These are phyloP conservation scores for Sphaerophoria rueppellii DNA, from an alignment of 2,888 invertebrate species.

Conservation along the genomic window DNA sequence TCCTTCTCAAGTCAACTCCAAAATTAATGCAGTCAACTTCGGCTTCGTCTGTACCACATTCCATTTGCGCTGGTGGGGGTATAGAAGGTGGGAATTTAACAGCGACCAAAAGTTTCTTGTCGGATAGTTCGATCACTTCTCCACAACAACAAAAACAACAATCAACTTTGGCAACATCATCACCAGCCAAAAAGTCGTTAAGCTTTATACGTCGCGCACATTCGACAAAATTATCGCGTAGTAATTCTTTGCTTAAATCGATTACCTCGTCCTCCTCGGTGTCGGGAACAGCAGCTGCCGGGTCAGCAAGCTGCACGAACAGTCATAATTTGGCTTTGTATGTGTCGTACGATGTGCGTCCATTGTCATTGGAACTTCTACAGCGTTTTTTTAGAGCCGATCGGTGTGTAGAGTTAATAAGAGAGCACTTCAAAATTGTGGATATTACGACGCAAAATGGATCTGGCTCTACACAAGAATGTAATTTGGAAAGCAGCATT, in stretches of 20 bases:
- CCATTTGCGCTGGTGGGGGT: constrained; percentile 49
- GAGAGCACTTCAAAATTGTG: constrained; percentile 80
- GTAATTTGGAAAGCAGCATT: constrained; percentile 77
- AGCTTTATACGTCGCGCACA: constrained; percentile 88
- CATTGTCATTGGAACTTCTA: constrained; percentile 79
- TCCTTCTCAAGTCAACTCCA: constrained; percentile 81
- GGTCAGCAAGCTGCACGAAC: constrained; percentile 50
- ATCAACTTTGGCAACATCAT: constrained; percentile 80
- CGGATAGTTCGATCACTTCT: constrained; percentile 74
- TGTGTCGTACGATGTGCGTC: constrained; percentile 80
- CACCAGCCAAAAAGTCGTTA: constrained; percentile 84
- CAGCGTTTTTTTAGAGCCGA: constrained; percentile 81
- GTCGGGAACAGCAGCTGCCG: constrained; percentile 33
- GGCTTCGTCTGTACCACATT: constrained; percentile 64
- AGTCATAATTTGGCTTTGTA: constrained; percentile 75
- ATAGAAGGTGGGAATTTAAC: constrained; percentile 52
- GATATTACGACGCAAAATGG: constrained; percentile 77
- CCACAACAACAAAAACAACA: constrained; percentile 58
- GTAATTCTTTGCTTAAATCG: constrained; percentile 85
- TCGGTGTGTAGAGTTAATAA: constrained; percentile 80
- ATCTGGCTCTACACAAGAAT: constrained; percentile 81
- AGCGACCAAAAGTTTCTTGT: constrained; percentile 75
- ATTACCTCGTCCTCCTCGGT: constrained; percentile 81
- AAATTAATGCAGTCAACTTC: constrained; percentile 75
- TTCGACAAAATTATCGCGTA: constrained; percentile 88